phyloP scores from a whole-genome alignment of 2,797 vertebrate genomes.

The Semaprochilodus insignis region DNA sequence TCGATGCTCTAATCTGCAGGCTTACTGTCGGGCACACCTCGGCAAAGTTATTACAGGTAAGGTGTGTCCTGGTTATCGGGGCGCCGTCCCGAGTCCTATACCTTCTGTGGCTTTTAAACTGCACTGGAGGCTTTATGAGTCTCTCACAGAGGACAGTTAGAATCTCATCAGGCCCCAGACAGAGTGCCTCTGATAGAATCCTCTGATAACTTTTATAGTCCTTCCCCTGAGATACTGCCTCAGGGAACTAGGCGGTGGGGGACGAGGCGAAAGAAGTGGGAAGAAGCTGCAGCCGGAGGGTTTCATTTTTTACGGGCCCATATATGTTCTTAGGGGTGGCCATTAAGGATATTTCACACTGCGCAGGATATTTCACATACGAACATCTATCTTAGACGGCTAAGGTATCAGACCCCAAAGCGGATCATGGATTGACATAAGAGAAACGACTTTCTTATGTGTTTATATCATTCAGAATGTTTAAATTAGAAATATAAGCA shows the following conservation, averaged over 20 bases:
- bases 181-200: slow-evolving; percentile 55
- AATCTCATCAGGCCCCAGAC: slow-evolving; percentile 60
- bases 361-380: too few relatives aligned
- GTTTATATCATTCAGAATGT: not conserved
- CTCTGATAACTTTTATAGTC: slow-evolving; percentile 59
- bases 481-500: not conserved
- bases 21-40: slow-evolving; percentile 39
- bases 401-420: not conserved
- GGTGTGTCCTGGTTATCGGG: slow-evolving; percentile 50
- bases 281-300: not conserved
- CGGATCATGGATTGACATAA: not conserved
- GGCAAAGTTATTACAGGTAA: slow-evolving; percentile 52
- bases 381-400: not conserved
- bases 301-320: not conserved
- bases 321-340: not conserved
- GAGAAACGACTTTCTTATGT: not conserved
- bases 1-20: slow-evolving; percentile 45
- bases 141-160: slow-evolving; percentile 56
- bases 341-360: not conserved
- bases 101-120: slow-evolving; percentile 55
- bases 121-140: slow-evolving; percentile 56
- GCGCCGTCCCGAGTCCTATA: slow-evolving; percentile 28
- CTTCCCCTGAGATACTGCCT: slow-evolving; percentile 48
- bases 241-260: slow-evolving; percentile 18
- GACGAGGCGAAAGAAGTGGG: not conserved